Evolutionary conservation across 2,888 invertebrate species (phyloP).

Genomic region (Himalopsyche kuldschensis): DNA sequence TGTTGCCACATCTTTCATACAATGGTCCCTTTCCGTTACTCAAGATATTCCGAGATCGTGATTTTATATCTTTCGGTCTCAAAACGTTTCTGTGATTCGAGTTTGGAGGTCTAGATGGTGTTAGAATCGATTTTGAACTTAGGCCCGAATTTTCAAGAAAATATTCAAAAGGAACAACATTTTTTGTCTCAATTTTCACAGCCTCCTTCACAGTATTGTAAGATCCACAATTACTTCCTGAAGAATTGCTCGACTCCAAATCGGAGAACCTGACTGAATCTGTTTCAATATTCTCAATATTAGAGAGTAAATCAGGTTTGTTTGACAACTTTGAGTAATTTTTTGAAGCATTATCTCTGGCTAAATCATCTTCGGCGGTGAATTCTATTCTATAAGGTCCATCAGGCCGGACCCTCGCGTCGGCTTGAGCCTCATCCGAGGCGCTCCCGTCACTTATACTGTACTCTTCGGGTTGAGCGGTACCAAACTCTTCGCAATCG

Average conservation of each 20-base stretch:
- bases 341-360: conserved; percentile 43
- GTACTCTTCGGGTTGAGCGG: conserved; percentile 57
- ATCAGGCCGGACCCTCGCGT: conserved; percentile 20
- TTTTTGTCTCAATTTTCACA: conserved; percentile 42
- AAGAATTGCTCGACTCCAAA: conserved; percentile 65
- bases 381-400: conserved; percentile 36
- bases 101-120: conserved; percentile 68
- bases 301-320: conserved; percentile 59
- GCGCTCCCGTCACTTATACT: conserved; percentile 56
- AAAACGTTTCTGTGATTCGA: conserved; percentile 74
- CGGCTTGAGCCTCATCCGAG: conserved; percentile 47
- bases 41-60: conserved; percentile 68
- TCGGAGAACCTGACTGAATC: conserved; percentile 68
- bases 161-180: conserved; percentile 65
- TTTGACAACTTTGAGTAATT: conserved; percentile 55
- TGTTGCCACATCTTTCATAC: conserved; percentile 58
- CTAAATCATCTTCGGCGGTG: conserved; percentile 35
- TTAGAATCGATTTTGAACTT: conserved; percentile 76
- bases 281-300: conserved; percentile 61
- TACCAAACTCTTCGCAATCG: conserved; percentile 60
- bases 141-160: conserved; percentile 79
- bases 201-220: conserved; percentile 55
- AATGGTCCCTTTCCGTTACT: conserved; percentile 54
- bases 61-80: conserved; percentile 77
- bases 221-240: conserved; percentile 58